Conservation (phyloP, 92 coral and sea anemone genomes). For the Phenganax subtilis region DNA sequence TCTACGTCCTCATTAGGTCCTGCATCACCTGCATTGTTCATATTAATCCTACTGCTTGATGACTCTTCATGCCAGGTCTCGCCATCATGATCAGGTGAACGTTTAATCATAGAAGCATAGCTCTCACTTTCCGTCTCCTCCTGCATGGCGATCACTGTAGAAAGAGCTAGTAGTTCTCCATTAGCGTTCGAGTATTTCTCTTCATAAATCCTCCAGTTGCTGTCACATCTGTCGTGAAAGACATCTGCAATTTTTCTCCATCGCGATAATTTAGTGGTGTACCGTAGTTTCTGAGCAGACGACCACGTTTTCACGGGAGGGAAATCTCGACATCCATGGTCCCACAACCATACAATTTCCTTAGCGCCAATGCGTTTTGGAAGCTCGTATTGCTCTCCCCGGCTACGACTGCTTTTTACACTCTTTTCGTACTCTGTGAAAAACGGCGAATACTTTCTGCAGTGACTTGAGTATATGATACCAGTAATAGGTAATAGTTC, state of each 20-base stretch:
- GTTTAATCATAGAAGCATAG: slow-evolving; percentile 31
- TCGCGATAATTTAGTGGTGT: slow-evolving; percentile 91
- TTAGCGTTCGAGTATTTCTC: slow-evolving; percentile 89
- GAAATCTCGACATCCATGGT: slow-evolving; percentile 88
- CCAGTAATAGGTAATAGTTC: slow-evolving; percentile 90
- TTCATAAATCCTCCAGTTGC: slow-evolving; percentile 85
- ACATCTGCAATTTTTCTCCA: slow-evolving; percentile 97
- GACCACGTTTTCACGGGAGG: slow-evolving; percentile 97
- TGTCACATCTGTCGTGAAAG: slow-evolving; percentile 80
- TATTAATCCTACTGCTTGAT: not conserved
- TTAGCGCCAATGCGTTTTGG: slow-evolving; percentile 91
- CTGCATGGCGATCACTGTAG: slow-evolving; percentile 72
- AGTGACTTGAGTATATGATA: slow-evolving; percentile 42
- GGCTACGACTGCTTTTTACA: slow-evolving; percentile 23
- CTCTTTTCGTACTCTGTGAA: slow-evolving; percentile 33
- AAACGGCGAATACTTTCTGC: slow-evolving; percentile 27
- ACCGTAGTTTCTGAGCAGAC: slow-evolving; percentile 77
- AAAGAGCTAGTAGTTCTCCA: slow-evolving; percentile 89
- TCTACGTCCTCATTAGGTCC: not conserved
- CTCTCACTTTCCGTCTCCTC: slow-evolving; percentile 76
- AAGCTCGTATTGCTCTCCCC: slow-evolving; percentile 65
- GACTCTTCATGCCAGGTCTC: slow-evolving; percentile 8
- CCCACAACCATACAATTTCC: slow-evolving; percentile 96
- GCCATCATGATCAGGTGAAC: slow-evolving; percentile 21
- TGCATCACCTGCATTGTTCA: slow-evolving; percentile 9